phyloP scores from a whole-genome alignment of 1,140 invertebrate genomes.

The Atta cephalotes region DNA sequence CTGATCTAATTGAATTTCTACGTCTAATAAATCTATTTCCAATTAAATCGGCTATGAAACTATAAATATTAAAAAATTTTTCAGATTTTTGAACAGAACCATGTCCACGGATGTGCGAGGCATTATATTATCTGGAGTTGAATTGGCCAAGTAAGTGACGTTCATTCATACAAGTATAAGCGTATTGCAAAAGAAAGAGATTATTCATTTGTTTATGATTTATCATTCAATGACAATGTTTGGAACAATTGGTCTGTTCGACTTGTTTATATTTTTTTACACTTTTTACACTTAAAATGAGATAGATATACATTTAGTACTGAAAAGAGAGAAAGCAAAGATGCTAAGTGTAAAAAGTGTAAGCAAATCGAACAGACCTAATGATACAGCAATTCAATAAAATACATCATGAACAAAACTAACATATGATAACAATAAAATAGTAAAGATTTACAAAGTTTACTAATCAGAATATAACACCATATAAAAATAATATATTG shows the following conservation, averaged over 20 bases:
- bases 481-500: neutral
- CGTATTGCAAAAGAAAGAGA: neutral
- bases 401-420: neutral
- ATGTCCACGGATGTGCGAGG: conserved; percentile 79
- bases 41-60: neutral
- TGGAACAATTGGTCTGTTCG: neutral
- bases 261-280: no score
- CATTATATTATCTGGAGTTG: conserved; percentile 79
- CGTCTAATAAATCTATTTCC: neutral
- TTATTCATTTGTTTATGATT: neutral
- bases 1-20: neutral
- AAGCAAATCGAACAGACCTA: no score
- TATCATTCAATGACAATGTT: neutral
- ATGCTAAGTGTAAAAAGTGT: no score
- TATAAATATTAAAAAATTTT: neutral
- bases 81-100: conserved; percentile 73
- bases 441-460: neutral
- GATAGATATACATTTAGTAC: no score
- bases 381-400: neutral
- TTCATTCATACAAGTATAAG: neutral
- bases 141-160: conserved; percentile 81
- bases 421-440: neutral
- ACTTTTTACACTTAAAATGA: no score
- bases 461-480: conserved; percentile 1
- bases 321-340: no score